Percentiles rank a stretch among this genome's conserved stretches.
These are phyloP conservation scores for Leptinotarsa tumamoca DNA, from an alignment of 2,888 invertebrate species.

Conservation along the genomic window DNA sequence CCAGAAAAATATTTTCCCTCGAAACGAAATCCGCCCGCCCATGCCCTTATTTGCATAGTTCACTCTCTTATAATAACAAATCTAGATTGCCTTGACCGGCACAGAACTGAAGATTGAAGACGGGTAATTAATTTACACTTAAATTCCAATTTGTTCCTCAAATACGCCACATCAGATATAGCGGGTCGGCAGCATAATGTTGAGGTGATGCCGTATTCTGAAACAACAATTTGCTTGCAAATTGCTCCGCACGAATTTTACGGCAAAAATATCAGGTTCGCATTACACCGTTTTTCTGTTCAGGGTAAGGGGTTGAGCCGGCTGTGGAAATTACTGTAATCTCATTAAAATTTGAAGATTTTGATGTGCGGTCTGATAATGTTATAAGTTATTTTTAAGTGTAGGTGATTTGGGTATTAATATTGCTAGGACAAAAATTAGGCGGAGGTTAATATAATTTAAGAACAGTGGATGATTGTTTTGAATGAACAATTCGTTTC, in stretches of 20 bases:
- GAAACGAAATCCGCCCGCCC: not conserved
- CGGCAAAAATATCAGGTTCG: constrained; percentile 14
- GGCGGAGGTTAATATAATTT: too few relatives aligned
- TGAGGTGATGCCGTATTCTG: not conserved
- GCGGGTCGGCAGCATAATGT: constrained; percentile 12
- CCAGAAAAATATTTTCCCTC: too few relatives aligned
- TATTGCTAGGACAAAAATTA: too few relatives aligned
- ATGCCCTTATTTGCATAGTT: constrained; percentile 23
- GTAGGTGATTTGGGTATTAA: not conserved
- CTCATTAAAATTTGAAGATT: not conserved
- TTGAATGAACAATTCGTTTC: too few relatives aligned
- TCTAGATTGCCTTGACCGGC: constrained; percentile 26
- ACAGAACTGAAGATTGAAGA: constrained; percentile 23
- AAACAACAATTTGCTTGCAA: constrained; percentile 16
- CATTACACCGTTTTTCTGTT: constrained; percentile 1
- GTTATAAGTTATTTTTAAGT: constrained; percentile 3
- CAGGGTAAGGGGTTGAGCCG: not conserved
- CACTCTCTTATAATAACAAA: constrained; percentile 29
- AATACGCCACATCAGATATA: constrained; percentile 28
- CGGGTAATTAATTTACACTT: constrained; percentile 44
- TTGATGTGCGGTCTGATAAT: not conserved
- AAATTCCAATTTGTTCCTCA: constrained; percentile 44
- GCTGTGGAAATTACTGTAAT: constrained; percentile 15
- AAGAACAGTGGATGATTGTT: too few relatives aligned
- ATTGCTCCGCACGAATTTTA: constrained; percentile 14